A percentile compares a stretch with the other conserved stretches of the same genome.
Conservation (phyloP, 2,888 invertebrate species). For the Nowickia ferox region DNA sequence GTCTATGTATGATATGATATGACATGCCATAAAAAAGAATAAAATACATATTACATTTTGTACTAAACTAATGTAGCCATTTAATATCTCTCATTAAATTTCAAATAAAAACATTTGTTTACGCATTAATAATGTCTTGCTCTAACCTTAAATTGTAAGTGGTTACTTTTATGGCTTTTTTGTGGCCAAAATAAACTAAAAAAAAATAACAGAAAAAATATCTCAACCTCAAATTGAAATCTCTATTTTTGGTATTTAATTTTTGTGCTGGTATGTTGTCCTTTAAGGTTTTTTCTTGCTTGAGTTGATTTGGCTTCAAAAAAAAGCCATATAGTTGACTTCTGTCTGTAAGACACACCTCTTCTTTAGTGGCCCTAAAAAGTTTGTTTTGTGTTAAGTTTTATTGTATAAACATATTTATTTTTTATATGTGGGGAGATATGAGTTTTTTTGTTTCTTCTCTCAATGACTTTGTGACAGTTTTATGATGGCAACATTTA, state of each 20-base stretch:
- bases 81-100: slow-evolving; percentile 18
- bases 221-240: slow-evolving; percentile 45
- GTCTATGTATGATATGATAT: not conserved
- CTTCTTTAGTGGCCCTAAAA: slow-evolving; percentile 10
- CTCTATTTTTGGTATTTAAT: slow-evolving; percentile 40
- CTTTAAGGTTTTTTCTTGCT: not conserved
- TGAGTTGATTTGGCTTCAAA: slow-evolving; percentile 12
- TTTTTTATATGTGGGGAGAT: slow-evolving; percentile 12
- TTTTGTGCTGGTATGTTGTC: not conserved
- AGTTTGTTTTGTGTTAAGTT: slow-evolving; percentile 15
- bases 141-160: slow-evolving; percentile 28
- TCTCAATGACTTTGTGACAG: slow-evolving; percentile 68
- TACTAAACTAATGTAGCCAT: slow-evolving; percentile 51
- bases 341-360: slow-evolving; percentile 49
- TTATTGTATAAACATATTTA: not conserved
- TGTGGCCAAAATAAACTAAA: slow-evolving; percentile 23
- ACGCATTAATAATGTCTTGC: not conserved
- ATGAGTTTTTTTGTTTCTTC: slow-evolving; percentile 32
- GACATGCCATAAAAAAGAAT: slow-evolving; percentile 34
- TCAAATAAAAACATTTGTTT: not conserved
- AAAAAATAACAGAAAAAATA: too few species aligned
- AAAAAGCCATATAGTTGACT: not conserved
- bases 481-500: slow-evolving; percentile 69
- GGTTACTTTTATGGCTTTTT: slow-evolving; percentile 64
- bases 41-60: slow-evolving; percentile 40